phyloP scores from a whole-genome alignment of 2,113 vertebrate species.

The Pedionomus torquatus region DNA sequence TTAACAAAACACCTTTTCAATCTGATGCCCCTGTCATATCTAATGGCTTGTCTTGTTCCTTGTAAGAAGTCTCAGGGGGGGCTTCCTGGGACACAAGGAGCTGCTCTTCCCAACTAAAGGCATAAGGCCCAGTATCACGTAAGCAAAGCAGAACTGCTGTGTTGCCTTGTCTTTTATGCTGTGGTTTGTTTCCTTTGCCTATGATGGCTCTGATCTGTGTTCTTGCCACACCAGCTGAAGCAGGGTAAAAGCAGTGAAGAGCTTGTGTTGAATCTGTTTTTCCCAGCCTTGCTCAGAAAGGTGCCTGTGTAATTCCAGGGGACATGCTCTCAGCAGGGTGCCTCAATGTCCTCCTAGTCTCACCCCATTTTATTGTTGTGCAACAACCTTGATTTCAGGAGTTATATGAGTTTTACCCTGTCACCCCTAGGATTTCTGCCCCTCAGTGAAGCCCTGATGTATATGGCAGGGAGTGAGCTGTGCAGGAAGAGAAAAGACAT shows the following conservation, averaged over 20 bases:
- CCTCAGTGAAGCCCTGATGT: background rate
- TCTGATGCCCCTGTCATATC: background rate
- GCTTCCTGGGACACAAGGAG: background rate
- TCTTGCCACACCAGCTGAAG: background rate
- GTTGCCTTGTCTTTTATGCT: background rate
- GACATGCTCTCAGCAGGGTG: background rate
- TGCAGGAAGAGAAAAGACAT: background rate
- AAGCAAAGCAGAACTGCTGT: background rate
- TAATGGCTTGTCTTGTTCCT: background rate
- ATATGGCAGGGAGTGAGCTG: background rate
- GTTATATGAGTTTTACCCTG: background rate
- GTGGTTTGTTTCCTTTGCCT: background rate
- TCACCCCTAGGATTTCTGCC: background rate
- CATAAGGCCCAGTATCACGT: background rate
- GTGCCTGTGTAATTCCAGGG: background rate
- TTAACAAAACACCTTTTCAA: background rate
- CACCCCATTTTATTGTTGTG: background rate
- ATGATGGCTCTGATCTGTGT: background rate
- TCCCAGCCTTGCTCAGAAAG: background rate
- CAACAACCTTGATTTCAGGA: background rate
- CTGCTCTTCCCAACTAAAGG: background rate
- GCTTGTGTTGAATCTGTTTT: background rate
- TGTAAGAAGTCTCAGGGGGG: background rate
- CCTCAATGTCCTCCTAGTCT: background rate
- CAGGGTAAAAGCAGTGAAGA: background rate